These are phyloP conservation scores for Oxyura jamaicensis DNA, from an alignment of 2,113 vertebrate genomes.

Conservation along the genomic window DNA sequence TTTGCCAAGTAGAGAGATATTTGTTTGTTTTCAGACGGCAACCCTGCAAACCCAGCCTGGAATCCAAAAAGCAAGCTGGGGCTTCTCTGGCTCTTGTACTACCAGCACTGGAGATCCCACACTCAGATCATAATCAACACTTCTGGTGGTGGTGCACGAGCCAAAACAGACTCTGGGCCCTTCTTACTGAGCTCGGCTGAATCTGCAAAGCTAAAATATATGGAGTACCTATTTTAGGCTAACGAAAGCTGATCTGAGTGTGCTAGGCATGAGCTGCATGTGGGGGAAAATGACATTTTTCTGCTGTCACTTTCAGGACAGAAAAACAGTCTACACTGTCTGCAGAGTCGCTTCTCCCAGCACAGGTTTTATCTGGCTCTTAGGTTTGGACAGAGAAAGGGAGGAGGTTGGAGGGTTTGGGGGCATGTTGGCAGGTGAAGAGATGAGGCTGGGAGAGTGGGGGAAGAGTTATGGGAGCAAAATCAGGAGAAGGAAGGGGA, in stretches of 20 bases:
- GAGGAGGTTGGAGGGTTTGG: background rate
- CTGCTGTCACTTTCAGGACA: background rate
- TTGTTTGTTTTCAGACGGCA: conserved; percentile 59
- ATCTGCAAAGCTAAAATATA: conserved; percentile 19
- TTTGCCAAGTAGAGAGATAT: conserved; percentile 25
- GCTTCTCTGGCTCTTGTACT: conserved; percentile 1
- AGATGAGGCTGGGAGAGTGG: background rate
- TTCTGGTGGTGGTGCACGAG: background rate
- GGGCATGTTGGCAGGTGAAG: background rate
- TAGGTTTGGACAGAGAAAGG: background rate
- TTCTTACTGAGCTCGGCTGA: background rate
- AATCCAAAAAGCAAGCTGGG: conserved; percentile 17
- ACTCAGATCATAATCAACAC: conserved; percentile 1
- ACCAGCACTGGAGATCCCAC: background rate
- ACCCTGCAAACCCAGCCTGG: conserved; percentile 23
- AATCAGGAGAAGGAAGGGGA: background rate
- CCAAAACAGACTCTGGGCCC: background rate
- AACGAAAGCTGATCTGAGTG: conserved; percentile 15
- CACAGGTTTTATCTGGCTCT: background rate
- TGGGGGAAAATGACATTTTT: background rate
- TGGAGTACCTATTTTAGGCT: conserved; percentile 17
- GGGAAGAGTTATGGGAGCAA: background rate
- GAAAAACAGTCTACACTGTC: background rate
- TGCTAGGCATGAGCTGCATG: background rate
- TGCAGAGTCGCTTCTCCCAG: background rate